These are phyloP conservation scores for Syrista parreyssii DNA, from an alignment of 2,888 invertebrate species.

Conservation along the genomic window DNA sequence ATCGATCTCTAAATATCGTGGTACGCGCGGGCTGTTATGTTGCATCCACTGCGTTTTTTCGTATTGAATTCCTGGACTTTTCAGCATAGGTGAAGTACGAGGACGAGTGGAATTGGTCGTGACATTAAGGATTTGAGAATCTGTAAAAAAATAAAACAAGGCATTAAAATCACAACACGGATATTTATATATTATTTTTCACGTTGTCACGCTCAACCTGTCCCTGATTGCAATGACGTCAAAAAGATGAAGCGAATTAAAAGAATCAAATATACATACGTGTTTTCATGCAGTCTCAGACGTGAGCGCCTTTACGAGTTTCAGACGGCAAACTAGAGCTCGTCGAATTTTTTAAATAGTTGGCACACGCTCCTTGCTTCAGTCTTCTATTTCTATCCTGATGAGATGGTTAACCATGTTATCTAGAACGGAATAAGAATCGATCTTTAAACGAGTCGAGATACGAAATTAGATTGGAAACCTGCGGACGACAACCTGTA, in stretches of 20 bases:
- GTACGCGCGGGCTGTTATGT: background rate
- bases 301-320: background rate
- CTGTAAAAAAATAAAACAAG: background rate
- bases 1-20: background rate
- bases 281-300: background rate
- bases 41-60: background rate
- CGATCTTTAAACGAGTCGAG: background rate
- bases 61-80: background rate
- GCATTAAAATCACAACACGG: background rate
- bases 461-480: background rate
- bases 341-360: background rate
- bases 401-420: background rate
- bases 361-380: background rate
- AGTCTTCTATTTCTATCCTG: background rate
- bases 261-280: background rate
- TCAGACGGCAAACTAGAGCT: background rate
- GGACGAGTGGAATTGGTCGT: background rate
- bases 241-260: background rate
- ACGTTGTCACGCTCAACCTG: background rate
- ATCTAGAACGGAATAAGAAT: background rate
- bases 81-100: background rate
- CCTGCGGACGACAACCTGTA: background rate
- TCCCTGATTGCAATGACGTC: background rate
- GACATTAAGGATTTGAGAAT: background rate
- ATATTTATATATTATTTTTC: background rate